These are phyloP conservation scores for Nezara viridula DNA, from an alignment of 2,888 invertebrate species.

Conservation along the genomic window DNA sequence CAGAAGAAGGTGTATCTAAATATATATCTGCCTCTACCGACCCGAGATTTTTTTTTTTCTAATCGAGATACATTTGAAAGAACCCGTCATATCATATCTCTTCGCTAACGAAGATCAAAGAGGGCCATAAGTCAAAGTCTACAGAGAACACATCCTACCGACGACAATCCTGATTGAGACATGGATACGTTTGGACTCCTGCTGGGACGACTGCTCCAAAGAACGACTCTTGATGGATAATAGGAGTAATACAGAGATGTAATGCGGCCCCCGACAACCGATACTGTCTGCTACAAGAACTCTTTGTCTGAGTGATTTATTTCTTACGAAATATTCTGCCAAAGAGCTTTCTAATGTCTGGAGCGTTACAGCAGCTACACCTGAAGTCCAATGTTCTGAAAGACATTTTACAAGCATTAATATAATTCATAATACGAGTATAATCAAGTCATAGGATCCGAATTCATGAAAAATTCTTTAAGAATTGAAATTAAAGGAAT, in stretches of 20 bases:
- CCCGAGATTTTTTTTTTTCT: background rate
- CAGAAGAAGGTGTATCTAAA: background rate
- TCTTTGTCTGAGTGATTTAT: background rate
- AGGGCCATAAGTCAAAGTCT: background rate
- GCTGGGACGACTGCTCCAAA: background rate
- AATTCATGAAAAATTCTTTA: no score
- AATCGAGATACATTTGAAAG: background rate
- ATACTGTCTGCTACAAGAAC: background rate
- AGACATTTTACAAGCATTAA: no score
- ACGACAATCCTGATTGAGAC: constrained; percentile 46
- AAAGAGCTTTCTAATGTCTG: background rate
- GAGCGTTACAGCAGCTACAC: background rate
- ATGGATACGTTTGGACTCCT: background rate
- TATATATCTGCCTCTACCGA: background rate
- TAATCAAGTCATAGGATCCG: no score
- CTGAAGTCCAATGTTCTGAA: background rate
- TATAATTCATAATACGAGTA: no score
- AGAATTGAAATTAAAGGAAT: no score
- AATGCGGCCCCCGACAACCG: background rate
- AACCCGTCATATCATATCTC: background rate
- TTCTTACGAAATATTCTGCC: background rate
- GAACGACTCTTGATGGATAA: constrained; percentile 1
- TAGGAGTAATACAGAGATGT: background rate
- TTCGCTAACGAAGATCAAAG: constrained; percentile 46
- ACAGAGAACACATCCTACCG: background rate